These are phyloP conservation scores for Aplocera efformata DNA, from an alignment of 2,888 invertebrate species.

Conservation along the genomic window DNA sequence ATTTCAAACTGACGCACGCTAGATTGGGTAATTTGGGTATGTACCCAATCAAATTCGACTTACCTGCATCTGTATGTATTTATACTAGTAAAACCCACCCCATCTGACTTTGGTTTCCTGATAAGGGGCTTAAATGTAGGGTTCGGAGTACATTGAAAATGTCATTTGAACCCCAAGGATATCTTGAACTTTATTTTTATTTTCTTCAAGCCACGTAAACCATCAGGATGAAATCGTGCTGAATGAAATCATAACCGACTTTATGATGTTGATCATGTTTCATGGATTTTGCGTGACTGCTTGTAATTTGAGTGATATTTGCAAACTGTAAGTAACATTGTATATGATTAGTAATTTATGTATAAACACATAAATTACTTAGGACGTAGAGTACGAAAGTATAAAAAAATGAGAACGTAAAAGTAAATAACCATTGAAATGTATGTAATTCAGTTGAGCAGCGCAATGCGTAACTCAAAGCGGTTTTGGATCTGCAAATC, in stretches of 20 bases:
- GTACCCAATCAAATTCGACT: background rate
- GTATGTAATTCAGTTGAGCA: conserved; percentile 35
- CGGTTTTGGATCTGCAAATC: conserved; percentile 70
- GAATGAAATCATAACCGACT: conserved; percentile 14
- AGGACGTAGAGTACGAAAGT: background rate
- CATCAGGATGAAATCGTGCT: conserved; percentile 1
- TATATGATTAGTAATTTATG: no score
- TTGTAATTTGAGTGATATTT: conserved; percentile 9
- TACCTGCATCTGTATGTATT: conserved; percentile 3
- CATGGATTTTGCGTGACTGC: conserved; percentile 8
- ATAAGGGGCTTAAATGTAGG: conserved; percentile 26
- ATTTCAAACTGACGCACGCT: background rate
- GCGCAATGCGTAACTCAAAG: conserved; percentile 49
- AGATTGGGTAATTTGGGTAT: background rate
- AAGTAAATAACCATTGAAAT: background rate
- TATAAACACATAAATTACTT: conserved; percentile 3
- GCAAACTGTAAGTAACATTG: conserved; percentile 8
- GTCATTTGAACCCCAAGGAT: conserved; percentile 28
- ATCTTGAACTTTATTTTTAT: conserved; percentile 24
- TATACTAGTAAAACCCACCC: conserved; percentile 14
- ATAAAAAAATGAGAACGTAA: background rate
- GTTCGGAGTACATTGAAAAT: conserved; percentile 26
- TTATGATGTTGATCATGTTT: conserved; percentile 11
- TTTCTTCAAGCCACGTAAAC: conserved; percentile 4
- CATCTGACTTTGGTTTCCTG: conserved; percentile 24